Evolutionary conservation across 2,797 vertebrate genomes (phyloP).

Genomic region (Saxicola maurus): DNA sequence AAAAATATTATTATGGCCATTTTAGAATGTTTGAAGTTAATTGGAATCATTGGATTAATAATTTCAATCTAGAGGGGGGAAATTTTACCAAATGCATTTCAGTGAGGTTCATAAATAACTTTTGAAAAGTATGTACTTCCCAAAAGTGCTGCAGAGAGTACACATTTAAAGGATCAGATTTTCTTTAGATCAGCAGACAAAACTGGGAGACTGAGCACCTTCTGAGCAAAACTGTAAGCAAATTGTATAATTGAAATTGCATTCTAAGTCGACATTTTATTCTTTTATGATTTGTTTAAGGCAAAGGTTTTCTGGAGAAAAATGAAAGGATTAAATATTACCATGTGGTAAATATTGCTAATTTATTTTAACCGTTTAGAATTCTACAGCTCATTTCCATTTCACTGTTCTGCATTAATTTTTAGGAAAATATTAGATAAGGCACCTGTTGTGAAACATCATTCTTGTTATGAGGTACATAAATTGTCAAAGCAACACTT

Average conservation of each 20-base stretch:
- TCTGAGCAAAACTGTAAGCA: neutral
- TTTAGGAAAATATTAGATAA: neutral
- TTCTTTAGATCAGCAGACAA: neutral
- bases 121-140: neutral
- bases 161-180: neutral
- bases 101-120: neutral
- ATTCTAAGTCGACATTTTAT: neutral
- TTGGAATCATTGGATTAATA: neutral
- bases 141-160: neutral
- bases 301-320: neutral
- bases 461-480: neutral
- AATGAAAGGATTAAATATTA: neutral
- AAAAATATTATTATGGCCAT: neutral
- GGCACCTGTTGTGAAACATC: neutral
- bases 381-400: neutral
- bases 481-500: neutral
- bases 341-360: neutral
- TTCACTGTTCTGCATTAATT: neutral
- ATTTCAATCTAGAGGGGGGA: neutral
- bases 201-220: neutral
- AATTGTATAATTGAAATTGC: neutral
- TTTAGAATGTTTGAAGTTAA: neutral
- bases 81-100: neutral
- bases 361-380: neutral
- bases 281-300: neutral